A percentile compares a stretch with the other conserved stretches of the same genome.
Conservation (phyloP, 2,888 invertebrate species). For the Drosophila kokeensis region DNA sequence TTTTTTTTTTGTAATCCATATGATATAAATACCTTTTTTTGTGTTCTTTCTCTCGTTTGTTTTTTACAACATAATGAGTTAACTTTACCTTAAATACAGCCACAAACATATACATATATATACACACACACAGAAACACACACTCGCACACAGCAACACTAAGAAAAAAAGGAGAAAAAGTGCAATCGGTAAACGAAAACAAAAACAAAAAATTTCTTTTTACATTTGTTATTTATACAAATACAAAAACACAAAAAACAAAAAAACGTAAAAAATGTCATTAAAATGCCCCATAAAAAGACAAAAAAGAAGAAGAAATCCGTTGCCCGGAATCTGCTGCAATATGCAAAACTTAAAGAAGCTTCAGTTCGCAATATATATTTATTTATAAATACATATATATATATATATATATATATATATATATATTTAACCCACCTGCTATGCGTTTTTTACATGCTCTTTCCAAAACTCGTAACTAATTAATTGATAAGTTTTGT, state of each 20-base stretch:
- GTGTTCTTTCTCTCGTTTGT: slow-evolving; percentile 36
- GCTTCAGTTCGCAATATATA: slow-evolving; percentile 49
- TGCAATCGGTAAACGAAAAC: slow-evolving; percentile 66
- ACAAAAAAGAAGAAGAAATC: slow-evolving; percentile 17
- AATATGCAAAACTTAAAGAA: slow-evolving; percentile 62
- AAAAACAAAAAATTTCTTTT: slow-evolving; percentile 46
- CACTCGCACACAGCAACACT: slow-evolving; percentile 36
- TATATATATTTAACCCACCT: slow-evolving; percentile 50
- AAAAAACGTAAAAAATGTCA: slow-evolving; percentile 30
- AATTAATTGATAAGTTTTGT: slow-evolving; percentile 48
- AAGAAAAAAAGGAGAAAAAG: slow-evolving; percentile 63
- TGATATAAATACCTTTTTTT: slow-evolving; percentile 23
- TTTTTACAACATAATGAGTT: slow-evolving; percentile 35
- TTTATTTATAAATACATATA: neutral
- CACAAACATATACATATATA: slow-evolving; percentile 23
- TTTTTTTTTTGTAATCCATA: slow-evolving; percentile 21
- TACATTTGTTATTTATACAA: slow-evolving; percentile 66
- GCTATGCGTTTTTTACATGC: slow-evolving; percentile 41
- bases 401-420: slow-evolving; percentile 12
- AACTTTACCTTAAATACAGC: slow-evolving; percentile 43
- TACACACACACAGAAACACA: slow-evolving; percentile 20
- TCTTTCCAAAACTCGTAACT: slow-evolving; percentile 29
- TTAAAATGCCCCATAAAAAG: slow-evolving; percentile 1
- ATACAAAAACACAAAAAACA: slow-evolving; percentile 33
- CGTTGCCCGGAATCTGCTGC: slow-evolving; percentile 58